phyloP scores from a whole-genome alignment of 2,113 vertebrate genomes.

The Arvicanthis niloticus region DNA sequence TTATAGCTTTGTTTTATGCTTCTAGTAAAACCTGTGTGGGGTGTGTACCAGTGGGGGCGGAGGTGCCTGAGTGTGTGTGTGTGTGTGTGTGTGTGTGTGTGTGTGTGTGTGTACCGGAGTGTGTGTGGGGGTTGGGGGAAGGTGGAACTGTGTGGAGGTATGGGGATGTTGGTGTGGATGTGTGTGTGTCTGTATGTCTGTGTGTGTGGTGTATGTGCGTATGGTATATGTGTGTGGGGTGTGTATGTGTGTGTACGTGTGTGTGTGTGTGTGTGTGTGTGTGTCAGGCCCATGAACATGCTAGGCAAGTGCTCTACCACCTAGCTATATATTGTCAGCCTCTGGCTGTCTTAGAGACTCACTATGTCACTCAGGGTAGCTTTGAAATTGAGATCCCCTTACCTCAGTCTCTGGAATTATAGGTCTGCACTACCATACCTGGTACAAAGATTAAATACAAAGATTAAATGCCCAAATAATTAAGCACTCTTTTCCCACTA shows the following conservation, averaged over 20 bases:
- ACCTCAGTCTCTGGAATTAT: not conserved
- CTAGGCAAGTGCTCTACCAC: not conserved
- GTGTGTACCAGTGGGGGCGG: not conserved
- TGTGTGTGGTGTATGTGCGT: not conserved
- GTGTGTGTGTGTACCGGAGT: not conserved
- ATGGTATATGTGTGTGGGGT: not conserved
- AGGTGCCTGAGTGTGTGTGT: too few relatives aligned
- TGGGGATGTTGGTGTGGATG: too few relatives aligned
- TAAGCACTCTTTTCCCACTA: not conserved
- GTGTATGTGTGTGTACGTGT: not conserved
- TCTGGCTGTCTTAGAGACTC: not conserved
- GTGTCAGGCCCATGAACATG: not conserved
- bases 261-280: not conserved
- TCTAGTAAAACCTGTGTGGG: not conserved
- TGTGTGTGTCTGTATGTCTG: not conserved
- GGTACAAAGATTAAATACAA: not conserved
- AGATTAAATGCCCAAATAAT: not conserved
- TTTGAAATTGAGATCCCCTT: not conserved
- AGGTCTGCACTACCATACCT: not conserved
- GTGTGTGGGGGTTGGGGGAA: too few relatives aligned
- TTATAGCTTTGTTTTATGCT: slow-evolving; percentile 16
- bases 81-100: not conserved
- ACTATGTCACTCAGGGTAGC: not conserved
- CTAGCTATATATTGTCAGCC: not conserved
- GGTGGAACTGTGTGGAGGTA: too few relatives aligned